Base-by-base conservation (phyloP, 2,888 invertebrate genomes). In the Heliconius charithonia region DNA sequence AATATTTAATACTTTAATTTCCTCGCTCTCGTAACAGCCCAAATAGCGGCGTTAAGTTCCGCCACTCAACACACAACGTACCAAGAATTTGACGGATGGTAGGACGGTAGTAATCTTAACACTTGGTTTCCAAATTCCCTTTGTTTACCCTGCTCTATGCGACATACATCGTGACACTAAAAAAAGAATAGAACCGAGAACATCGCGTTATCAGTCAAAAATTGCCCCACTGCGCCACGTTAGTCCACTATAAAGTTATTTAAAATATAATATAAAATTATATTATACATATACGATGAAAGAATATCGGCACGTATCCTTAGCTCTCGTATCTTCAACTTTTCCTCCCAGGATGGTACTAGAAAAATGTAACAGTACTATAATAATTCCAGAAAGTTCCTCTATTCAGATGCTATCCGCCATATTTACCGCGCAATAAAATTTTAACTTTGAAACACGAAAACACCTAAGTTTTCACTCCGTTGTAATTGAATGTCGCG, bases 341-440 rank as follows among this genome's bases (percentile, higher is more conserved):
- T 81, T 80, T 66, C 45, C 25, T 81, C 82, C 83, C 84, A 37
- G 69, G 82, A 77, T 79, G 78, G 78, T 81, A 76, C 81, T 83
- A 82, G 82, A 81, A 81, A 80, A 81, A 81, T 70, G 79, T 72
- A 79, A 78, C 45, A 73, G 74, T 80, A 80, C 81, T 79, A 77
- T 81, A 81, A 81, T 82, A 82, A 80, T 81, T 81, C 67, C 25
- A 74, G 59, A 77, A 83, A 82, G 67, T 82, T 79, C 45, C 37
- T 45, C 76, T 69, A 62, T 77, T 79, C 65, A 70, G 76, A 63
- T 63, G 62, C 63, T 70, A 62, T 70, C 70, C 13, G 27, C 63
- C 62, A 74, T 74, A 74, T 74, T 74, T 74, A 74, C 74, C 37
- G 74, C 22, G 22, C 41, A 45, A 74, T 74, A 74, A 74, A 41